Evolutionary conservation across 2,797 vertebrate species (phyloP), one percentile per base, ranked within the genome.

Genomic region (Cyprinella venusta): DNA sequence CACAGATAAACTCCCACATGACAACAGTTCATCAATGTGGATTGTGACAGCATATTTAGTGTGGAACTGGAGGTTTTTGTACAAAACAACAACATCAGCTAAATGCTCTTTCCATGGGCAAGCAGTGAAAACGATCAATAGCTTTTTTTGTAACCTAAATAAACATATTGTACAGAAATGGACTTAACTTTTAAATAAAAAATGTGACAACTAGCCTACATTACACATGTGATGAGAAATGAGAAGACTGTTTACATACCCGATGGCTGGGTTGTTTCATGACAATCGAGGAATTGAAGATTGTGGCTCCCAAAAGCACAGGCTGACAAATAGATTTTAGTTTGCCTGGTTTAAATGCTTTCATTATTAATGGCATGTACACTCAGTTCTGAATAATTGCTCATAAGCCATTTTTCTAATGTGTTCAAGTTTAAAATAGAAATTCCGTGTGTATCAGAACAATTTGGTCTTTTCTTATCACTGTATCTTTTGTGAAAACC

Each of bases 1-100:
- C 40, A 63, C 40, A 63, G 40, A 48, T 50, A 50, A 65, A 18
- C 26, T 33, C 40, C 2, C 6, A 45, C 9, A 18, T 33, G 59
- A 69, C 5, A 69, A 30, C 2, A 56, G 13, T 7, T 56, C n/a
- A 68, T 79, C 56, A 56, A 26, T 69, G 52, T 70, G 33, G 33
- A 79, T 79, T 79, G 8, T 40, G 19, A 70, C 61, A 56, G 16
- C 67, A 59, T 59, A 70, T 45, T 70, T 59, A 59, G 52, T 12
- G 24, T 13, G 9, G 48, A 24, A 42, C 38, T n/a, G n/a, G 36
- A 59, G 33, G 64, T 68, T 33, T 56, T 10, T 26, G 21, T 16
- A 40, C 38, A 40, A 59, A 30, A 30, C 26, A 30, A 30, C 26
- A 30, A 30, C 26, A 30, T 30, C 26, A 30, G 26, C 26, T 1